Evolutionary conservation across 2,797 vertebrate species (phyloP), one percentile per base, ranked within the genome.

Genomic region (Macropus fuliginosus): DNA sequence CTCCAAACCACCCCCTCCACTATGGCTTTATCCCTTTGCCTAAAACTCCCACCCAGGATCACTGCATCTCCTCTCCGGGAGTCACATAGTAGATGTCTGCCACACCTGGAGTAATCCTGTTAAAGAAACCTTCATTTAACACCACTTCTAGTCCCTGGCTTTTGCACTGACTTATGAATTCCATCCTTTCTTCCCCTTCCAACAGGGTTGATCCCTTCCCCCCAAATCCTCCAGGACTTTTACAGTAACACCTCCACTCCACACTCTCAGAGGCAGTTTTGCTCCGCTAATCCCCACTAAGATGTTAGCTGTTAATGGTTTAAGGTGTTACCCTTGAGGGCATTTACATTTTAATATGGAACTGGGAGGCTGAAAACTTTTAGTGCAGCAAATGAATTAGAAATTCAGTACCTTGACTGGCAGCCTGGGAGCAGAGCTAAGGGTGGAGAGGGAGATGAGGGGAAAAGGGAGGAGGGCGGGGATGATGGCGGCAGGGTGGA

Each of bases 291-390:
- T 87, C 40, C 74, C 74, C 40, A 87, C 74, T 46, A 46, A 87
- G 40, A 87, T 50, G 40, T 87, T 87, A 50, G 74, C 74, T 4
- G 40, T 87, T 87, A 87, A 87, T 87, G 74, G 40, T 87, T 81
- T 87, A 87, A 87, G 74, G 74, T 87, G 74, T 87, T 87, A 87
- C 74, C 74, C 74, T 40, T 87, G 74, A 87, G 74, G 74, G 74
- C 74, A 87, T 87, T 87, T 87, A 87, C 74, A 87, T 87, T 81
- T 87, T 87, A 87, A 87, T 87, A 24, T 3, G 1, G 74, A 87
- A 46, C 74, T 87, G 40, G 21, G 74, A 50, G 74, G 50, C 21
- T 11, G 74, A 87, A 87, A 87, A 87, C 24, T 87, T 87, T 87
- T 50, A 87, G 40, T 87, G 40, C 74, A 27, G 40, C 40, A 87